Conservation (phyloP, 2,113 vertebrate genomes). For the Grammomys surdaster region DNA sequence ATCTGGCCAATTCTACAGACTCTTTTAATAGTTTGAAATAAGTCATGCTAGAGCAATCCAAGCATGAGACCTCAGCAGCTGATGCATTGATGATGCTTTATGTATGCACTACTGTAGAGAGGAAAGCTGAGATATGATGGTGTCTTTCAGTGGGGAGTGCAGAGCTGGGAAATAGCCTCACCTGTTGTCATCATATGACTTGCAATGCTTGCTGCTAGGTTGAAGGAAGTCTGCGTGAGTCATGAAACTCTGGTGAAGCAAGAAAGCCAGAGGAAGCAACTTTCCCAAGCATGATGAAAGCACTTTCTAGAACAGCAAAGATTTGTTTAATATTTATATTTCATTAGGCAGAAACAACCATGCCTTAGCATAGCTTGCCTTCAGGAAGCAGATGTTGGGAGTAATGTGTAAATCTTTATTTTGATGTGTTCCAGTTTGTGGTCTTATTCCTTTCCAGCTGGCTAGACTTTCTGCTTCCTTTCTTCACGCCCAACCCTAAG, state of each 20-base stretch:
- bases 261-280: not conserved
- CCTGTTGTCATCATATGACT: constrained; percentile 18
- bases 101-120: constrained; percentile 25
- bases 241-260: constrained; percentile 47
- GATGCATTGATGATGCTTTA: not conserved
- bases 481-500: not conserved
- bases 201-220: not conserved
- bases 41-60: not conserved
- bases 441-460: constrained; percentile 25
- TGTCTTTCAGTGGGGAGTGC: constrained; percentile 53
- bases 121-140: constrained; percentile 43
- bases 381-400: not conserved
- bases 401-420: constrained; percentile 31
- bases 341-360: not conserved
- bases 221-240: constrained; percentile 16
- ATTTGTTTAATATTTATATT: constrained; percentile 51
- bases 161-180: not conserved
- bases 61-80: not conserved
- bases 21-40: constrained; percentile 36
- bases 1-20: not conserved
- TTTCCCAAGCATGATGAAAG: not conserved
- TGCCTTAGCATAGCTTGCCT: not conserved
- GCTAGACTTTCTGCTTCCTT: constrained; percentile 19
- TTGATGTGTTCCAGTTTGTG: not conserved
- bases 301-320: constrained; percentile 55